Evolutionary conservation across 2,888 invertebrate species (phyloP).

Genomic region (Alcis repandata): DNA sequence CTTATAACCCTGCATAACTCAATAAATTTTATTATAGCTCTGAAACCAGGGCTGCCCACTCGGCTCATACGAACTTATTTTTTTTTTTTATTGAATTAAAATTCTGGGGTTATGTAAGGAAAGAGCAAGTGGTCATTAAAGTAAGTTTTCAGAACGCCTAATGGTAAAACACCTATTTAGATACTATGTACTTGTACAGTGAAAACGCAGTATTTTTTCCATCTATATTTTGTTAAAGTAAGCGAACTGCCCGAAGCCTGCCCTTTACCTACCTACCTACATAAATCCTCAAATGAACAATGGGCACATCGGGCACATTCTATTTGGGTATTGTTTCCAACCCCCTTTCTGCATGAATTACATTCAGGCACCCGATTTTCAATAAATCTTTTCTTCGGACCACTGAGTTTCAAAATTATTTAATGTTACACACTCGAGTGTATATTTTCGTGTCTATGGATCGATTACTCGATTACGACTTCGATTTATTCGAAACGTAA

Average conservation of each 20-base stretch:
- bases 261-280: conserved; percentile 13
- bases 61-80: too few species aligned
- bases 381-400: conserved; percentile 41
- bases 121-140: too few species aligned
- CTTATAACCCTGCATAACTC: too few species aligned
- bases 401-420: conserved; percentile 35
- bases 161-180: too few species aligned
- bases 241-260: conserved; percentile 4
- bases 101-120: too few species aligned
- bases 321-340: conserved; percentile 41
- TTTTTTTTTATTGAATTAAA: too few species aligned
- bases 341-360: conserved; percentile 40
- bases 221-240: neutral
- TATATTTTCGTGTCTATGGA: neutral
- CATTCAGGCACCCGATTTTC: conserved; percentile 35
- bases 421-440: conserved; percentile 24
- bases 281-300: conserved; percentile 41
- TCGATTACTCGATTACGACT: conserved; percentile 21
- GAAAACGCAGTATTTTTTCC: too few species aligned
- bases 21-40: too few species aligned
- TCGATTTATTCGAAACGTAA: conserved; percentile 22
- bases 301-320: conserved; percentile 39
- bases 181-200: too few species aligned
- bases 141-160: too few species aligned
- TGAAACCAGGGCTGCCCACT: too few species aligned